These are phyloP conservation scores for Pelecanus crispus DNA, from an alignment of 2,113 vertebrate genomes.

Conservation along the genomic window DNA sequence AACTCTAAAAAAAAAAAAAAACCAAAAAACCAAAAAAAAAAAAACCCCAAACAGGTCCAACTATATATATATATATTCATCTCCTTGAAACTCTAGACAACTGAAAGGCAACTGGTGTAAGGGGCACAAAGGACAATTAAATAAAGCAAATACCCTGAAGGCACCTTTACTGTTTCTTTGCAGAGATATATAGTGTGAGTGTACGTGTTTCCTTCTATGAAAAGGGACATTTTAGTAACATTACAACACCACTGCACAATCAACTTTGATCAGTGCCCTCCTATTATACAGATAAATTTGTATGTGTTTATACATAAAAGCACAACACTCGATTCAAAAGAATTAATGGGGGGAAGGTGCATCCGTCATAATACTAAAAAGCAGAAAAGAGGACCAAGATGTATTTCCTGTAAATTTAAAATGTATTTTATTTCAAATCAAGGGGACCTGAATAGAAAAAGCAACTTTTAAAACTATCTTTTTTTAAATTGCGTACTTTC, in stretches of 20 bases:
- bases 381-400: neutral
- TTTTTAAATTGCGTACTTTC: neutral
- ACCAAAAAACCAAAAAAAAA: too few relatives aligned
- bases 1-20: neutral
- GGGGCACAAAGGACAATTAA: neutral
- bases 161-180: neutral
- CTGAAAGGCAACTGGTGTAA: neutral
- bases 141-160: neutral
- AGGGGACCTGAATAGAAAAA: neutral
- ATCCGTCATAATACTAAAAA: neutral
- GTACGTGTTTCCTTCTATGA: neutral
- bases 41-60: too few relatives aligned
- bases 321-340: neutral
- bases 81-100: neutral
- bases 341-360: neutral
- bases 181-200: neutral
- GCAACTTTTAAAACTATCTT: neutral
- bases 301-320: neutral
- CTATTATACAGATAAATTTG: neutral
- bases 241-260: neutral
- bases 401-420: neutral
- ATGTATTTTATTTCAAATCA: neutral
- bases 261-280: neutral
- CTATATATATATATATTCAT: neutral
- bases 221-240: neutral